Evolutionary conservation across 2,888 invertebrate species (phyloP), one percentile per base, ranked within the genome.

Genomic region (Nineta flava): DNA sequence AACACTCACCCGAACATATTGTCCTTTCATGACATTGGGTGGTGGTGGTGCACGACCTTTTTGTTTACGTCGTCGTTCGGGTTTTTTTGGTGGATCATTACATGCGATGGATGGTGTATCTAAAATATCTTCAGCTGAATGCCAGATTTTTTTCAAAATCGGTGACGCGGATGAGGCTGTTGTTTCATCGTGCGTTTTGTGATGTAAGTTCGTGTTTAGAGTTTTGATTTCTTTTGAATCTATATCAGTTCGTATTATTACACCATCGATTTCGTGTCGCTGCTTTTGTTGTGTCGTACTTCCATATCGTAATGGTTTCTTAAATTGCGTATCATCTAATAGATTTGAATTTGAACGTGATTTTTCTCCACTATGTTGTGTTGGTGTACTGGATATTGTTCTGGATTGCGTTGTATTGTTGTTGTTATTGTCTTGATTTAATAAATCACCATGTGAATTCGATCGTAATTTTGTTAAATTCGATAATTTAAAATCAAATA

Each of bases 1-100:
- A 9, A 68, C 68, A 51, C 62, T 64, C 2, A 69, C 66, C 31
- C 68, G 57, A 0, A 70, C 66, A 51, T 63, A 68, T 57, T 68
- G 67, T 2, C 69, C 68, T 50, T 64, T 62, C 21, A 66, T 57
- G 6, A 68, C 58, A 54, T 67, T 64, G 9, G 62, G 63, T 4
- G 63, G 64, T 32, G 59, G 61, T 3, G 65, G 66, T 3, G 65
- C 65, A 53, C 58, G 61, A 2, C 60, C 58, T 53, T 65, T 63
- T 32, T 55, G 47, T 48, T 58, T 61, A 53, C 60, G 61, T 50
- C 62, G 54, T 16, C 66, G 53, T 50, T 66, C 65, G 1, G 65
- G 66, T 16, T 63, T 59, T 51, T 59, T 62, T 2, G 65, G 62
- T 13, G 40, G 32, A n/a, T 40, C 41, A 5, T 56, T 47, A 26